phyloP scores from a whole-genome alignment of 2,888 invertebrate genomes.

The Micropterix aruncella region DNA sequence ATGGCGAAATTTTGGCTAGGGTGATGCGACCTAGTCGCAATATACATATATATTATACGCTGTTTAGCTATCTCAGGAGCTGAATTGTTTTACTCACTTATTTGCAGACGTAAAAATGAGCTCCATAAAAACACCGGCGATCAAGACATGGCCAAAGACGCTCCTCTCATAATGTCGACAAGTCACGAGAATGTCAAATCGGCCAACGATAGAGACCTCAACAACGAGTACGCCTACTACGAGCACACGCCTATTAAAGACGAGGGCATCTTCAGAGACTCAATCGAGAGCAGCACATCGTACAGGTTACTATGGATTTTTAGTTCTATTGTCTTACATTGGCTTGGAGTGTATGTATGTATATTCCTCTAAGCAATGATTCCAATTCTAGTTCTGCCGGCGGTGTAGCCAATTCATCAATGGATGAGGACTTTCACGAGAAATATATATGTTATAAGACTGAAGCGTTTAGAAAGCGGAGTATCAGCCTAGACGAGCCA shows the following conservation, averaged over 20 bases:
- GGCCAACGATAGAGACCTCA: slow-evolving; percentile 28
- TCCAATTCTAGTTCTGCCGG: slow-evolving; percentile 36
- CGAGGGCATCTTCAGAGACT: slow-evolving; percentile 36
- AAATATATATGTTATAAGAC: slow-evolving; percentile 58
- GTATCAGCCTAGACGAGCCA: slow-evolving; percentile 55
- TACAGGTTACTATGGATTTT: slow-evolving; percentile 37
- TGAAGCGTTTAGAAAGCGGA: slow-evolving; percentile 60
- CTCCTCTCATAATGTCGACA: slow-evolving; percentile 38
- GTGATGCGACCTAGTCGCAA: too few relatives aligned
- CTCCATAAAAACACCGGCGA: slow-evolving; percentile 26
- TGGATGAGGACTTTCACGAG: slow-evolving; percentile 68
- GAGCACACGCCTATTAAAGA: slow-evolving; percentile 43
- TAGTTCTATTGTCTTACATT: too few relatives aligned
- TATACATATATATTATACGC: too few relatives aligned
- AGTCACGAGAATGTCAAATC: slow-evolving; percentile 48
- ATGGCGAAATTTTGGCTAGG: too few relatives aligned
- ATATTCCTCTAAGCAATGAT: slow-evolving; percentile 19
- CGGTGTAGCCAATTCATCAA: slow-evolving; percentile 28
- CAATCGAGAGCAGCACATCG: slow-evolving; percentile 35
- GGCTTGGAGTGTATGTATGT: too few relatives aligned
- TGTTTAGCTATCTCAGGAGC: too few relatives aligned
- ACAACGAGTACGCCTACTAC: slow-evolving; percentile 31
- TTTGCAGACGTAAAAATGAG: slow-evolving; percentile 32
- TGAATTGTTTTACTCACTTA: too few relatives aligned
- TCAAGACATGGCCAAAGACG: slow-evolving; percentile 32